These are phyloP conservation scores for Monopis laevigella DNA, from an alignment of 2,888 invertebrate genomes.

Conservation along the genomic window DNA sequence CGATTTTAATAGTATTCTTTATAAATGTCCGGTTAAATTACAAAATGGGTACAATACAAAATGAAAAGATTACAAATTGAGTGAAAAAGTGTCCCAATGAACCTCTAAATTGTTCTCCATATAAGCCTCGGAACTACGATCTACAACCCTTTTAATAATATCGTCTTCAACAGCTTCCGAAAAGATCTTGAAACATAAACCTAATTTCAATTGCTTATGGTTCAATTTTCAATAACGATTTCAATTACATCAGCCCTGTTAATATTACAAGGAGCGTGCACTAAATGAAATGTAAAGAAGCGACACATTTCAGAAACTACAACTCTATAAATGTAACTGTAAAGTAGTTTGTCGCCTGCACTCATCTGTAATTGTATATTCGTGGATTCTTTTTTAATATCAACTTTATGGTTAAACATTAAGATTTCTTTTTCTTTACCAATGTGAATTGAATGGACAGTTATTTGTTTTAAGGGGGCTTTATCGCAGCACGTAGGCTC, in stretches of 20 bases:
- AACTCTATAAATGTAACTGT: slow-evolving; percentile 50
- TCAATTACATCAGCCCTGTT: slow-evolving; percentile 30
- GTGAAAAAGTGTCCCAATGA: slow-evolving; percentile 44
- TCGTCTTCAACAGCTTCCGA: slow-evolving; percentile 31
- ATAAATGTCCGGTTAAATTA: slow-evolving; percentile 23
- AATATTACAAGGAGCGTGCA: slow-evolving; percentile 28
- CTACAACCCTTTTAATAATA: slow-evolving; percentile 34
- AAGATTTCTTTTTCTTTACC: slow-evolving; percentile 31
- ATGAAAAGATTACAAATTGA: slow-evolving; percentile 39
- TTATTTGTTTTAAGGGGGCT: slow-evolving; percentile 61
- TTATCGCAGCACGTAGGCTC: slow-evolving; percentile 59
- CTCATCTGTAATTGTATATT: slow-evolving; percentile 17
- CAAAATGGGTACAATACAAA: slow-evolving; percentile 28
- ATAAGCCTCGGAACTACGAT: slow-evolving; percentile 37
- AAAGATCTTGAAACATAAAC: slow-evolving; percentile 30
- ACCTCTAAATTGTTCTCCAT: slow-evolving; percentile 42
- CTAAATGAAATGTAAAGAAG: slow-evolving; percentile 37
- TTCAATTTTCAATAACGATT: slow-evolving; percentile 35
- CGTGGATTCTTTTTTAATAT: slow-evolving; percentile 22
- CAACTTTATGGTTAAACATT: slow-evolving; percentile 29
- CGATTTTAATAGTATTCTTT: slow-evolving; percentile 25
- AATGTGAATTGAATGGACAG: slow-evolving; percentile 34
- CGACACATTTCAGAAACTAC: slow-evolving; percentile 40
- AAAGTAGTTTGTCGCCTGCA: slow-evolving; percentile 43
- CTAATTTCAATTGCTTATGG: slow-evolving; percentile 30